These are phyloP conservation scores for Tineola bisselliella DNA, from an alignment of 2,888 invertebrate genomes.

Conservation along the genomic window DNA sequence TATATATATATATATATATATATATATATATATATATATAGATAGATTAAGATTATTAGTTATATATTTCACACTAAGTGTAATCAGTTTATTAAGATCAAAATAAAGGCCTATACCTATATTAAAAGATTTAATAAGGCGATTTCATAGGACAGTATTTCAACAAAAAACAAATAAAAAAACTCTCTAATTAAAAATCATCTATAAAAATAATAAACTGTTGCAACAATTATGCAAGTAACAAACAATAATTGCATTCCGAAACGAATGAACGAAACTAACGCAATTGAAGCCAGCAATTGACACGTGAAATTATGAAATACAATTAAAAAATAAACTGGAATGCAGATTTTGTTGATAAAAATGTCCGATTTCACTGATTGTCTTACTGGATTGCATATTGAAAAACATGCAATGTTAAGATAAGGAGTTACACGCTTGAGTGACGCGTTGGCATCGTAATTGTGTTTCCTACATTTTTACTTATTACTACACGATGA, in stretches of 20 bases:
- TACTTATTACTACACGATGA: conserved; percentile 24
- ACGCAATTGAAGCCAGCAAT: background rate
- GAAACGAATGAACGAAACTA: background rate
- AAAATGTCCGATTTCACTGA: background rate
- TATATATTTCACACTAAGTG: too few species aligned
- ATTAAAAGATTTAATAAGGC: too few species aligned
- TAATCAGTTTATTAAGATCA: too few species aligned
- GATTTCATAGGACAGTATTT: too few species aligned
- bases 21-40: too few species aligned
- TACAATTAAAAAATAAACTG: background rate
- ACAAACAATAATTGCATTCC: background rate
- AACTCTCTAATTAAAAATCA: too few species aligned
- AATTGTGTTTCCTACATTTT: conserved; percentile 62
- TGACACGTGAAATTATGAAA: background rate
- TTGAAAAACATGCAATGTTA: conserved; percentile 64
- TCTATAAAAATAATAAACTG: too few species aligned
- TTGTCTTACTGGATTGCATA: conserved; percentile 44
- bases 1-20: too few species aligned
- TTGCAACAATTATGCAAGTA: background rate
- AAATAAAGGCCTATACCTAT: too few species aligned
- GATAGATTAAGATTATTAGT: too few species aligned
- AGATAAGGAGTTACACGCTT: conserved; percentile 63
- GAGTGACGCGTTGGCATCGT: conserved; percentile 33
- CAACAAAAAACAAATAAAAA: too few species aligned
- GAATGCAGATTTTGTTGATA: conserved; percentile 4